Conservation (phyloP, 2,113 vertebrate species). For the Chloropsis hardwickii region DNA sequence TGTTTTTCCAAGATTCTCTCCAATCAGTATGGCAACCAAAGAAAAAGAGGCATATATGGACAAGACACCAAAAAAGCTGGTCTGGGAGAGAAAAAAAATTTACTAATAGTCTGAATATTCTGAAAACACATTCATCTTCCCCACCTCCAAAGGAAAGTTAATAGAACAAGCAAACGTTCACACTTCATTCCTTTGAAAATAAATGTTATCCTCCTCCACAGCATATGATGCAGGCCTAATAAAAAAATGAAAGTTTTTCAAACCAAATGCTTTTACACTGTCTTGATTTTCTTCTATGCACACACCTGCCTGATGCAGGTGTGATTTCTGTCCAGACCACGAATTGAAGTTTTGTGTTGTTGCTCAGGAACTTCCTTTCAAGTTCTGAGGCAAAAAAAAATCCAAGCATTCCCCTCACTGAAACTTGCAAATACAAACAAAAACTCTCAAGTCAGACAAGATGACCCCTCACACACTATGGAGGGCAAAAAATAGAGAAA, state of each 20-base stretch:
- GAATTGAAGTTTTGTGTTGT: not conserved
- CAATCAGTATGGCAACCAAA: not conserved
- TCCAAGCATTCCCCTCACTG: not conserved
- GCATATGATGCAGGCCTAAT: not conserved
- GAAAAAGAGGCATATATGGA: not conserved
- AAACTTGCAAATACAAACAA: not conserved
- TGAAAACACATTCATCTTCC: not conserved
- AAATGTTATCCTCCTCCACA: not conserved
- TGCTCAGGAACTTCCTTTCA: slow-evolving; percentile 3
- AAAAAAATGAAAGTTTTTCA: not conserved
- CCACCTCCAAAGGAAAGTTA: not conserved
- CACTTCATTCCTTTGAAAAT: not conserved
- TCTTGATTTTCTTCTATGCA: not conserved
- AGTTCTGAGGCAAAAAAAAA: not conserved
- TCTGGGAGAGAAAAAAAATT: not conserved
- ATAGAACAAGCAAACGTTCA: not conserved
- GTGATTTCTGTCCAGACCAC: not conserved
- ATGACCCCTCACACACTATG: rapidly evolving
- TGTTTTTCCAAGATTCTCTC: not conserved
- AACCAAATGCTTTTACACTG: not conserved
- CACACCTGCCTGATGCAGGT: not conserved
- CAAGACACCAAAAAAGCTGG: not conserved
- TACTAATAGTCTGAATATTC: not conserved
- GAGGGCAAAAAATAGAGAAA: not conserved
- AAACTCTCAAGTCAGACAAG: not conserved